These are phyloP conservation scores for Odobenus rosmarus DNA, from an alignment of 2,113 vertebrate species.

Conservation along the genomic window DNA sequence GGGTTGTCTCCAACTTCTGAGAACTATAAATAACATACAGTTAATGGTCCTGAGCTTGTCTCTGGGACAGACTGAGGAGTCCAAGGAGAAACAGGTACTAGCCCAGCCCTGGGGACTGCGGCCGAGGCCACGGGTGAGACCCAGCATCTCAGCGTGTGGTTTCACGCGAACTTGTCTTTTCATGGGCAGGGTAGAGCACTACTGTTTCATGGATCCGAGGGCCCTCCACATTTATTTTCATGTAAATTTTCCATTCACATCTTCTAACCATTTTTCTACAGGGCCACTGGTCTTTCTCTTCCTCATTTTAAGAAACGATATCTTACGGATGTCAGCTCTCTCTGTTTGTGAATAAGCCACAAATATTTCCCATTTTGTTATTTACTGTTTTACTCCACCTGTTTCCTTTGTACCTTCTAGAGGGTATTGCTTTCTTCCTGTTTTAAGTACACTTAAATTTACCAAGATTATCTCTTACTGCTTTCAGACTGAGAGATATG, in stretches of 20 bases:
- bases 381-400: not conserved
- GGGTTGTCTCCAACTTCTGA: not conserved
- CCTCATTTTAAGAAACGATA: not conserved
- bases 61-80: not conserved
- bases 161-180: not conserved
- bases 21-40: not conserved
- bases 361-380: not conserved
- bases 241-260: not conserved
- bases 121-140: not conserved
- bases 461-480: not conserved
- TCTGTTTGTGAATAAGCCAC: not conserved
- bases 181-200: not conserved
- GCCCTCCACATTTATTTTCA: too few relatives aligned
- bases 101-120: too few relatives aligned
- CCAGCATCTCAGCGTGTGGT: accelerated
- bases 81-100: not conserved
- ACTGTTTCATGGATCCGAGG: too few relatives aligned
- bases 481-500: not conserved
- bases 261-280: not conserved
- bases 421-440: not conserved
- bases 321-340: not conserved
- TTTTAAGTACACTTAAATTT: not conserved
- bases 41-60: not conserved
- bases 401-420: not conserved
- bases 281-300: not conserved